A percentile compares a stretch with the other conserved stretches of the same genome.
Evolutionary conservation across 2,888 invertebrate species (phyloP).

Genomic region (Pandemis corylana): DNA sequence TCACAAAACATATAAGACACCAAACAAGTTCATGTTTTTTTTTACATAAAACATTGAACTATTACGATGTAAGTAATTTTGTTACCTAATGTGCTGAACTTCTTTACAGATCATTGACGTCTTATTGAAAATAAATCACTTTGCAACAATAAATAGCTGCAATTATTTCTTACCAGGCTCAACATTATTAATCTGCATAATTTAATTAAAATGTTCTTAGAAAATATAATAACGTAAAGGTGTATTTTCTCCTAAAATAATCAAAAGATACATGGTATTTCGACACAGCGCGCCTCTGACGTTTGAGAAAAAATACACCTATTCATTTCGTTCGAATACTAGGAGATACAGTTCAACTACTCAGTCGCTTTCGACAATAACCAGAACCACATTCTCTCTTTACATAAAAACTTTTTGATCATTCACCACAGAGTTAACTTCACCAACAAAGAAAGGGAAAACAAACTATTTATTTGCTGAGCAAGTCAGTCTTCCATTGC

Average conservation of each 20-base stretch:
- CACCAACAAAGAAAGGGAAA: constrained; percentile 35
- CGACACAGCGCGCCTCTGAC: neutral
- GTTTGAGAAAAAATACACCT: neutral
- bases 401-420: constrained; percentile 66
- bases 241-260: neutral
- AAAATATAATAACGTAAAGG: neutral
- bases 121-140: neutral
- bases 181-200: neutral
- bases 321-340: constrained; percentile 22
- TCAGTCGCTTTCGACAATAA: constrained; percentile 75
- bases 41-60: neutral
- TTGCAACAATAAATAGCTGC: neutral
- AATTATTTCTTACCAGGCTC: neutral
- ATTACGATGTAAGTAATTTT: neutral
- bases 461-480: constrained; percentile 35
- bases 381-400: constrained; percentile 54
- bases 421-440: constrained; percentile 43
- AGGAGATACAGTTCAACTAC: constrained; percentile 45
- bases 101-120: neutral
- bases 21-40: neutral
- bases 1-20: neutral
- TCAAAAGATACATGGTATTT: neutral
- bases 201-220: neutral
- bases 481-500: constrained; percentile 79
- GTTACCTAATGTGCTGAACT: neutral